Evolutionary conservation across 2,113 vertebrate genomes (phyloP).

Genomic region (Cranoglanis bouderius): DNA sequence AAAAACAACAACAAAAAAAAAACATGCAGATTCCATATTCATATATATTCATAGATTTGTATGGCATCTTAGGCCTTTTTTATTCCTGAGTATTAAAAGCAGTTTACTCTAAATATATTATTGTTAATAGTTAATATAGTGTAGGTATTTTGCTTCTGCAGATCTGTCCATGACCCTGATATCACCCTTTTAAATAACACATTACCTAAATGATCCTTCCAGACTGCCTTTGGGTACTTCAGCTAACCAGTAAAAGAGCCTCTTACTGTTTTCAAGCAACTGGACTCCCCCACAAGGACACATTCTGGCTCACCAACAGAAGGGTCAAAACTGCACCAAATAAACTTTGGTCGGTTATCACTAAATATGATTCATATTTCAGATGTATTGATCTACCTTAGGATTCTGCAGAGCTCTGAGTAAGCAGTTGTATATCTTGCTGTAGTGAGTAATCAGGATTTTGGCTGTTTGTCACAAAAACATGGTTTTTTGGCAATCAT

Average conservation of each 20-base stretch:
- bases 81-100: background rate
- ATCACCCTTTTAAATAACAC: background rate
- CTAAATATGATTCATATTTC: background rate
- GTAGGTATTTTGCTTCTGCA: background rate
- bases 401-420: background rate
- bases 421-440: background rate
- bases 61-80: background rate
- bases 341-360: background rate
- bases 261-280: conserved; percentile 16
- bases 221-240: background rate
- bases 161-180: background rate
- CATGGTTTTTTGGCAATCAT: background rate
- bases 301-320: background rate
- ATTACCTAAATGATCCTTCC: background rate
- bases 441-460: background rate
- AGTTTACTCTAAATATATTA: background rate
- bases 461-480: background rate
- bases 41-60: background rate
- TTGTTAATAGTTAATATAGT: background rate
- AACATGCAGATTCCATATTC: background rate
- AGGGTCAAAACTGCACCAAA: background rate
- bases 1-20: too few species aligned
- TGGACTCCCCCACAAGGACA: background rate
- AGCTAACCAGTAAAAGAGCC: background rate
- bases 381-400: background rate